Evolutionary conservation across 2,888 invertebrate species (phyloP).

Genomic region (Megalurothrips usitatus): DNA sequence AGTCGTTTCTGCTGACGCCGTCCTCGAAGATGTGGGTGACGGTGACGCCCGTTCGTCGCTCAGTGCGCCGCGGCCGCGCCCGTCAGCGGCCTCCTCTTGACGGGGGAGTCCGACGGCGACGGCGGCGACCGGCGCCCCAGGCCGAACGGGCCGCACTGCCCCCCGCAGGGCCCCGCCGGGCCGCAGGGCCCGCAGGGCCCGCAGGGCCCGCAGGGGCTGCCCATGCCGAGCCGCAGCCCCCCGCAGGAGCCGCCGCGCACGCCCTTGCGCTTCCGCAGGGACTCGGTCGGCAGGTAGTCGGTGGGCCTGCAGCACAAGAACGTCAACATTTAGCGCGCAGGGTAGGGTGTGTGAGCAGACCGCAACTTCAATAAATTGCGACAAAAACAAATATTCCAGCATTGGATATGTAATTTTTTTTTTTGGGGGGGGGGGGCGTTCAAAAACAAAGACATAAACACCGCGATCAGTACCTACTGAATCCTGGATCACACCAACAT

Average conservation of each 20-base stretch:
- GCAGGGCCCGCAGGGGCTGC: neutral
- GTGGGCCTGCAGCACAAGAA: conserved; percentile 48
- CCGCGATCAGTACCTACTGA: neutral
- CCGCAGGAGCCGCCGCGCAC: neutral
- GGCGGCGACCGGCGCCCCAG: conserved; percentile 5
- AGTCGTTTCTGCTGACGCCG: no score
- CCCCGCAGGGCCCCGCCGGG: neutral
- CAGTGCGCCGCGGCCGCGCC: conserved; percentile 6
- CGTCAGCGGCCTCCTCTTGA: conserved; percentile 13
- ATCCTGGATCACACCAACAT: neutral
- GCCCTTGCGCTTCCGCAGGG: conserved; percentile 54
- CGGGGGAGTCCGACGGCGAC: conserved; percentile 2
- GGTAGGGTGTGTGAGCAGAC: no score
- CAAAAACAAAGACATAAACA: no score
- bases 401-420: no score
- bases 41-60: neutral
- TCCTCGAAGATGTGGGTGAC: no score
- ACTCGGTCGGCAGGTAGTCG: conserved; percentile 62
- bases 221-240: neutral
- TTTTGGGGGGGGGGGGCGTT: no score
- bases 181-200: neutral
- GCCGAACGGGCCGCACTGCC: neutral
- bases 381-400: no score
- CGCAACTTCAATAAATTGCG: no score
- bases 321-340: neutral